Conservation (phyloP, 2,113 vertebrate species). For the Numenius arquata region DNA sequence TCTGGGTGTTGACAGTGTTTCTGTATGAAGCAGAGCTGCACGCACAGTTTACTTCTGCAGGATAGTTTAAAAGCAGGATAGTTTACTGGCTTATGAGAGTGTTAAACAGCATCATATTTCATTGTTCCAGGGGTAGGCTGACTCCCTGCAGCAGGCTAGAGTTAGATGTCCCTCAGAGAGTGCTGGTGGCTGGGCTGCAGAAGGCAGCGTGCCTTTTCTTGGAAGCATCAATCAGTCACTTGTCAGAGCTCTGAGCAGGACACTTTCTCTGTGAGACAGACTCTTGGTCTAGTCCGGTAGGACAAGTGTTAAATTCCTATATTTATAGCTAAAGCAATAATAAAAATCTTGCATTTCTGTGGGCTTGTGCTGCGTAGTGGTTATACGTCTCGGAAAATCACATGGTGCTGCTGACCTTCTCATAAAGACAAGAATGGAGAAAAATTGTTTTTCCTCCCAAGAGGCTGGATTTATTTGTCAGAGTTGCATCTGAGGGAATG, state of each 20-base stretch:
- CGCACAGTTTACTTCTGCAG: neutral
- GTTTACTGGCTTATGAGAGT: neutral
- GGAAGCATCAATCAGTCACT: neutral
- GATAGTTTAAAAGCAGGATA: neutral
- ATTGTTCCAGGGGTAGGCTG: neutral
- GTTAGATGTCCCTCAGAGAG: neutral
- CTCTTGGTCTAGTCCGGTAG: neutral
- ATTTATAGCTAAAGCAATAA: neutral
- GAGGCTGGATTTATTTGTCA: neutral
- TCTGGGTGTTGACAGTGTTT: neutral
- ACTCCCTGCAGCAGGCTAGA: neutral
- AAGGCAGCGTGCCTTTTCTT: neutral
- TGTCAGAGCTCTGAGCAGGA: neutral
- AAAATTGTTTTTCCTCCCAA: neutral
- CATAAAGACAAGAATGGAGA: neutral
- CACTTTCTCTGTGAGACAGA: neutral
- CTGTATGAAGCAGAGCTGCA: neutral
- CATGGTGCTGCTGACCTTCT: neutral
- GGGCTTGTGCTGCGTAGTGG: neutral
- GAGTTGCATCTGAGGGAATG: neutral
- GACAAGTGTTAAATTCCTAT: conserved; percentile 8
- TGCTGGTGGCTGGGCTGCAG: neutral
- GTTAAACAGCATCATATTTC: neutral
- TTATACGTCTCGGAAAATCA: neutral
- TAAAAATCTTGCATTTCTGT: neutral